A percentile compares a stretch with the other conserved stretches of the same genome.
Conservation (phyloP, 2,888 invertebrate species). For the Rhagonycha lutea region DNA sequence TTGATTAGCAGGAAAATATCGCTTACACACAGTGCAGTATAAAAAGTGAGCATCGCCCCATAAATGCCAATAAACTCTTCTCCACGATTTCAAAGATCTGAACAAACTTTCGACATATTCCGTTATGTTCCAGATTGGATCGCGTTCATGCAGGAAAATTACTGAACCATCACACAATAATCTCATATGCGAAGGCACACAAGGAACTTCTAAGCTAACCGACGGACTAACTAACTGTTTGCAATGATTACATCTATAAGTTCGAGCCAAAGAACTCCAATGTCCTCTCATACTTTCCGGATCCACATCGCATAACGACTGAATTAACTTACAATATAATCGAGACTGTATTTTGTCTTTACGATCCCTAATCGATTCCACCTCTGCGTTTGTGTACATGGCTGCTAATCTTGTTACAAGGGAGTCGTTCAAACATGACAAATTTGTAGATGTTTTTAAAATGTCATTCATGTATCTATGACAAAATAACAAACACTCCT, state of each 20-base stretch:
- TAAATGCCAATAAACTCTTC: slow-evolving; percentile 84
- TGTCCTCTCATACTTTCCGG: slow-evolving; percentile 80
- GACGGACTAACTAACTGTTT: slow-evolving; percentile 73
- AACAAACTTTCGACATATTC: slow-evolving; percentile 78
- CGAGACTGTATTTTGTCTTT: slow-evolving; percentile 88
- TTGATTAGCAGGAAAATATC: slow-evolving; percentile 75
- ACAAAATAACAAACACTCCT: slow-evolving; percentile 85
- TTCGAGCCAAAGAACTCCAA: slow-evolving; percentile 76
- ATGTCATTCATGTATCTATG: slow-evolving; percentile 87
- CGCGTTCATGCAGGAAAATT: slow-evolving; percentile 72
- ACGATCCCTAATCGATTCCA: slow-evolving; percentile 83
- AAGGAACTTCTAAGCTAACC: slow-evolving; percentile 72
- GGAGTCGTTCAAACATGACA: slow-evolving; percentile 85
- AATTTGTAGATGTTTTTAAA: slow-evolving; percentile 81
- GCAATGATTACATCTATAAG: slow-evolving; percentile 79
- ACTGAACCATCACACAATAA: slow-evolving; percentile 76
- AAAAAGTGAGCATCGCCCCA: slow-evolving; percentile 92
- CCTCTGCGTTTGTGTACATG: slow-evolving; percentile 85
- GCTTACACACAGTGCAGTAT: slow-evolving; percentile 78
- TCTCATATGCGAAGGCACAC: slow-evolving; percentile 71
- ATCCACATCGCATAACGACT: slow-evolving; percentile 74
- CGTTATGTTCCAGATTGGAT: slow-evolving; percentile 79
- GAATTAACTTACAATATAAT: slow-evolving; percentile 81
- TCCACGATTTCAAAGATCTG: slow-evolving; percentile 82
- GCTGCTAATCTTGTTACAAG: slow-evolving; percentile 76